Base-by-base conservation (phyloP, 2,888 invertebrate genomes). In the Eucera pruinosa region DNA sequence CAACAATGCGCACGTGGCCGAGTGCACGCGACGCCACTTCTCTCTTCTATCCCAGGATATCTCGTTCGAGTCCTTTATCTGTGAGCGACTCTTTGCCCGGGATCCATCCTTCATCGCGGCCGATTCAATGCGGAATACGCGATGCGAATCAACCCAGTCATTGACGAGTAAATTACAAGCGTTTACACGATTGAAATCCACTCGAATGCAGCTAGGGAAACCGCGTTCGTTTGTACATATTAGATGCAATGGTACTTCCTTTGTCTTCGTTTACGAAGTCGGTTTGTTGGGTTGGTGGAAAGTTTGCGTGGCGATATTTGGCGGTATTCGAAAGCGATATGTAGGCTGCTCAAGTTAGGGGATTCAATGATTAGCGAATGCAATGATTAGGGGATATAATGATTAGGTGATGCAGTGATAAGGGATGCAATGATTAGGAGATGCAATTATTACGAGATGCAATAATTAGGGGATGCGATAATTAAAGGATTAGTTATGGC, bases 1-100 rank as follows among this genome's bases (percentile, higher is more conserved):
- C 65, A 66, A 90, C 89, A 90, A 90, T 89, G 73, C 78, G 86
- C 90, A 90, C 90, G 90, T 90, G 90, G 82, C 88, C 57, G 68
- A 78, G 84, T 80, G 82, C 85, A 82, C 79, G 84, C 85, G 78
- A 81, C 57, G 75, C 78, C 84, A 85, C 89, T n/a, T n/a, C 88
- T 87, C 77, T 79, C 89, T 88, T 86, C 74, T 78, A 72, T 75
- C 61, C 64, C 54, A 58, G 68, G 71, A 62, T 39, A 66, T 65
- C 79, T 60, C 41, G 33, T 61, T 23, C 33, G 39, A 64, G 45
- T 43, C 15, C n/a, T n/a, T 25, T 23, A 20, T 33, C n/a, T n/a
- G n/a, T 45, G 13, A 0, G 30, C 36, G 45, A 30, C 23, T 64
- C 48, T 61, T 68, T 11, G 43, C 41, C 33, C 13, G 11, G 15